phyloP scores from a whole-genome alignment of 2,113 vertebrate species.

The Mohoua ochrocephala region DNA sequence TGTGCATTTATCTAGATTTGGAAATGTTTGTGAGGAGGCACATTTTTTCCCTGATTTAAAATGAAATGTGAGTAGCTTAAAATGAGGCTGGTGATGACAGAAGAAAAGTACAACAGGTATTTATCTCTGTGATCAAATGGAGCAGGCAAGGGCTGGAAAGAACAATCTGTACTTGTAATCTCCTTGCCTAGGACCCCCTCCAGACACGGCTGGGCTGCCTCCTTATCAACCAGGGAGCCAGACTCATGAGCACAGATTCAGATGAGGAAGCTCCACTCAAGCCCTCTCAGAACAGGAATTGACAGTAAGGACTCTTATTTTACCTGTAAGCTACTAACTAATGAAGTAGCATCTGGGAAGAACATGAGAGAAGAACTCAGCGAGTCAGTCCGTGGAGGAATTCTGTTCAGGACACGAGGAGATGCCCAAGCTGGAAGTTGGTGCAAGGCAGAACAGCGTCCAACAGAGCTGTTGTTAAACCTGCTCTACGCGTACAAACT shows the following conservation, averaged over 20 bases:
- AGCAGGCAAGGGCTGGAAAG: not conserved
- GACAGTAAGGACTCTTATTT: not conserved
- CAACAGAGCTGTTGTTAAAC: not conserved
- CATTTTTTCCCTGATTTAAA: not conserved
- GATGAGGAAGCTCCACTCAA: not conserved
- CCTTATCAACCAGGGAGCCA: not conserved
- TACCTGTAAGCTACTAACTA: not conserved
- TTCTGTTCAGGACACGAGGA: accelerated
- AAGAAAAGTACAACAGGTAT: not conserved
- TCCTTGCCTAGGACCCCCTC: not conserved
- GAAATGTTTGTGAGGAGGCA: not conserved
- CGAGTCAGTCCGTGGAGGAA: accelerated
- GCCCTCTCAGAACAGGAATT: not conserved
- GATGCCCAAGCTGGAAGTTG: not conserved
- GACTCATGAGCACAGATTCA: too few relatives aligned
- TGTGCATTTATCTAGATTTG: not conserved
- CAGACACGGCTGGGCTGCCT: not conserved
- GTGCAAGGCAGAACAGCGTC: accelerated
- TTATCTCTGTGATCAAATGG: not conserved
- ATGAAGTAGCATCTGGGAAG: not conserved
- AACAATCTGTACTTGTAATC: not conserved
- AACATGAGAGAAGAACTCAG: not conserved
- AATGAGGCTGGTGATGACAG: not conserved
- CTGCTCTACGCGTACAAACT: not conserved
- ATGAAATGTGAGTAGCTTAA: not conserved